Evolutionary conservation across 2,888 invertebrate genomes (phyloP).

Genomic region (Platynereis dumerilii): DNA sequence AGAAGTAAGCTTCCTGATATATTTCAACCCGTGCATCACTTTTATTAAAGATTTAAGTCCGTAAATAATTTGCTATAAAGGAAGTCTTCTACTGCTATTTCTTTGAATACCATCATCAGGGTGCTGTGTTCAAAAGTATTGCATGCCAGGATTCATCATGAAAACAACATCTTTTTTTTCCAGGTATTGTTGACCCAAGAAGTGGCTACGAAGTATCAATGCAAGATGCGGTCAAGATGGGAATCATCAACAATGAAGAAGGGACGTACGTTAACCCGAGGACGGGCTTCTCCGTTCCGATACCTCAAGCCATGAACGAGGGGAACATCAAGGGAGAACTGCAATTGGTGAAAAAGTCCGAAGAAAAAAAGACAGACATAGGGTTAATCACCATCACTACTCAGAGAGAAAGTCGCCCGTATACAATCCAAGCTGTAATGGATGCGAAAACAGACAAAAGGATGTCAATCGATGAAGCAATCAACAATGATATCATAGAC

Average conservation of each 20-base stretch:
- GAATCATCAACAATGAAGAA: conserved; percentile 48
- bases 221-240: conserved; percentile 50
- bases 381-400: conserved; percentile 61
- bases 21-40: too few relatives aligned
- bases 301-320: conserved; percentile 51
- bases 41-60: too few relatives aligned
- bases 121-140: too few relatives aligned
- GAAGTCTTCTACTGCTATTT: too few relatives aligned
- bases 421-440: conserved; percentile 27
- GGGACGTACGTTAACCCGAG: conserved; percentile 46
- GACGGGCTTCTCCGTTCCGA: conserved; percentile 43
- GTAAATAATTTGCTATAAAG: too few relatives aligned
- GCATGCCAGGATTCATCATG: too few relatives aligned
- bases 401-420: conserved; percentile 38
- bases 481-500: conserved; percentile 32
- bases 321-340: conserved; percentile 48
- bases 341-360: conserved; percentile 46
- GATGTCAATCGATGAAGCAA: conserved; percentile 35
- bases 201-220: conserved; percentile 37
- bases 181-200: conserved; percentile 36
- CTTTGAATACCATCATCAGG: too few relatives aligned
- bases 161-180: not conserved
- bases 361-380: conserved; percentile 56
- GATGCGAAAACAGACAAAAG: conserved; percentile 31
- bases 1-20: too few relatives aligned